These are phyloP conservation scores for Carduelis carduelis DNA, from an alignment of 2,797 vertebrate genomes.

Conservation along the genomic window DNA sequence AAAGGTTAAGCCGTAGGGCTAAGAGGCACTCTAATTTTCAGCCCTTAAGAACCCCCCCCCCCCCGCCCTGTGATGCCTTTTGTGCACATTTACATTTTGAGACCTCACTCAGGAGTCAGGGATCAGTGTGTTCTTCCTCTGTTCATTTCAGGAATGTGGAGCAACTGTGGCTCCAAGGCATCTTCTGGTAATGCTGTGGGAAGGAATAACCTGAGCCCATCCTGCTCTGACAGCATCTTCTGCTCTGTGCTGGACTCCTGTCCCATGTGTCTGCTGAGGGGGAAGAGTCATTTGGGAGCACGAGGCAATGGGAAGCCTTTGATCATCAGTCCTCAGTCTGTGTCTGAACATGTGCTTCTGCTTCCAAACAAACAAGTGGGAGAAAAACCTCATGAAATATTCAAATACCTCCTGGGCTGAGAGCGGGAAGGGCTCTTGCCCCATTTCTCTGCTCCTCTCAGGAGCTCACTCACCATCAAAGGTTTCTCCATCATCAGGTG, in stretches of 20 bases:
- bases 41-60: neutral
- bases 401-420: neutral
- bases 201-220: neutral
- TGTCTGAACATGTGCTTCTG: neutral
- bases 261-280: neutral
- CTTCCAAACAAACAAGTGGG: neutral
- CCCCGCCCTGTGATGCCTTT: neutral
- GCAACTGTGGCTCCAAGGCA: neutral
- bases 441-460: neutral
- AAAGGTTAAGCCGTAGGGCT: neutral
- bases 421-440: neutral
- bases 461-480: neutral
- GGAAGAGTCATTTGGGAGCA: neutral
- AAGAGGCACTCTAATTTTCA: neutral
- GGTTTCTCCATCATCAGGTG: neutral
- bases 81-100: neutral
- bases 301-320: fast-evolving
- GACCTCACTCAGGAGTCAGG: neutral
- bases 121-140: fast-evolving
- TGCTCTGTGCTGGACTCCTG: neutral
- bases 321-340: neutral
- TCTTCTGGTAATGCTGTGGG: neutral
- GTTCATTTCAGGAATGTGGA: neutral
- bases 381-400: neutral
- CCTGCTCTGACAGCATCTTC: neutral